phyloP scores from a whole-genome alignment of 2,888 invertebrate genomes.

The Nycteola revayana region DNA sequence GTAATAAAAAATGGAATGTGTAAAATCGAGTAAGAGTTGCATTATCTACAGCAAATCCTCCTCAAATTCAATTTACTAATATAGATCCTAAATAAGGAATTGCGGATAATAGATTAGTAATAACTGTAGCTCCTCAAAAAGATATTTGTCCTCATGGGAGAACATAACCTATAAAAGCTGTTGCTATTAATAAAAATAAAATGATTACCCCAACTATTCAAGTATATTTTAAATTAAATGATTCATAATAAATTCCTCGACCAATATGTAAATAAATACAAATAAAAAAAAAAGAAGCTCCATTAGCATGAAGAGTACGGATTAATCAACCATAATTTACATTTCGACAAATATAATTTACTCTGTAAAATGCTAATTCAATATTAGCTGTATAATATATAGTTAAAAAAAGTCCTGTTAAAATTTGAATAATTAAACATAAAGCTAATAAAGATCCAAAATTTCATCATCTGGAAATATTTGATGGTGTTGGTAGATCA shows the following conservation, averaged over 20 bases:
- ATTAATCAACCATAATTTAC: slow-evolving; percentile 86
- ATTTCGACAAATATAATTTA: slow-evolving; percentile 86
- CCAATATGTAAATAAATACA: slow-evolving; percentile 86
- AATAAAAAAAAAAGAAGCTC: slow-evolving; percentile 88
- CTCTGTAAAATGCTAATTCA: slow-evolving; percentile 84
- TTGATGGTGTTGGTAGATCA: slow-evolving; percentile 82
- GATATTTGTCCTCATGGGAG: slow-evolving; percentile 91
- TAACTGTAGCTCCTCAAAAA: slow-evolving; percentile 90
- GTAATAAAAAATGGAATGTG: slow-evolving; percentile 87
- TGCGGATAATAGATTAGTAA: slow-evolving; percentile 88
- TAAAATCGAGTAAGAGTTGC: slow-evolving; percentile 90
- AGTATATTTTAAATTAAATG: slow-evolving; percentile 75
- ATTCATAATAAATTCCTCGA: slow-evolving; percentile 81
- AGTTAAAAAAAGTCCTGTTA: slow-evolving; percentile 86
- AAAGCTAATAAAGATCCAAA: slow-evolving; percentile 85
- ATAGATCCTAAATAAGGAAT: slow-evolving; percentile 85
- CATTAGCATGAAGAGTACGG: slow-evolving; percentile 86
- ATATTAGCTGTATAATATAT: slow-evolving; percentile 86
- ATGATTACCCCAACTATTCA: slow-evolving; percentile 86
- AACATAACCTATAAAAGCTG: slow-evolving; percentile 90
- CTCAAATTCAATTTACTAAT: slow-evolving; percentile 88
- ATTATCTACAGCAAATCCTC: slow-evolving; percentile 88
- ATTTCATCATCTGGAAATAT: slow-evolving; percentile 86
- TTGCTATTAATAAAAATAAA: slow-evolving; percentile 85
- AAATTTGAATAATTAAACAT: slow-evolving; percentile 85